These are phyloP conservation scores for Clarias macrocephalus DNA, from an alignment of 2,113 vertebrate genomes.

Conservation along the genomic window DNA sequence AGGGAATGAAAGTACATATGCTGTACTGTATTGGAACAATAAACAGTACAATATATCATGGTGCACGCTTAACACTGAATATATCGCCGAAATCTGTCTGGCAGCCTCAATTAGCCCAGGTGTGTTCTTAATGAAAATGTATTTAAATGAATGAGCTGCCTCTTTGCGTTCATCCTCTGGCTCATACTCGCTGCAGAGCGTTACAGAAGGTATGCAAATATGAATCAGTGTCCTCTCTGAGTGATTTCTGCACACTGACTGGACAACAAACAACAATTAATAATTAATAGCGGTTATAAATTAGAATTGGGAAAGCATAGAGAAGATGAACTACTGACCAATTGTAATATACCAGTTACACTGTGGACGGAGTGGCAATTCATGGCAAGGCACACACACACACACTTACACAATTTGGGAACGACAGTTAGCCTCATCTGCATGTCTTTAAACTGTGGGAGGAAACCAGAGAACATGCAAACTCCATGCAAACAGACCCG, in stretches of 20 bases:
- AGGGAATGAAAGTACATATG: neutral
- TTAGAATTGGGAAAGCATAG: neutral
- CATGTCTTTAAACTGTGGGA: too few species aligned
- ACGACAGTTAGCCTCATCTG: too few species aligned
- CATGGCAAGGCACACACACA: too few species aligned
- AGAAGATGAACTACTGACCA: neutral
- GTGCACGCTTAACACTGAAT: neutral
- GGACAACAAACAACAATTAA: neutral
- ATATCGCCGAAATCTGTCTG: neutral
- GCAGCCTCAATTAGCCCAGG: neutral
- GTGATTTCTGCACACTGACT: neutral
- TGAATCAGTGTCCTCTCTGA: neutral
- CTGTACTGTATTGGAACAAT: neutral
- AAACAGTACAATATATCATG: neutral
- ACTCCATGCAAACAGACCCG: too few species aligned
- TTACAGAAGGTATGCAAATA: neutral
- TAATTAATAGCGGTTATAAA: neutral
- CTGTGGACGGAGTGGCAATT: too few species aligned
- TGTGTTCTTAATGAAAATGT: neutral
- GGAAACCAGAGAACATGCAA: too few species aligned
- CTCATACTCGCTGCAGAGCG: neutral
- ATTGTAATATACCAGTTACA: neutral
- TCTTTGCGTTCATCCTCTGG: neutral
- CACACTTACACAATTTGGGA: too few species aligned
- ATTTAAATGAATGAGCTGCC: conserved; percentile 7